These are phyloP conservation scores for Lipotes vexillifer DNA, from an alignment of 2,113 vertebrate genomes.

Conservation along the genomic window DNA sequence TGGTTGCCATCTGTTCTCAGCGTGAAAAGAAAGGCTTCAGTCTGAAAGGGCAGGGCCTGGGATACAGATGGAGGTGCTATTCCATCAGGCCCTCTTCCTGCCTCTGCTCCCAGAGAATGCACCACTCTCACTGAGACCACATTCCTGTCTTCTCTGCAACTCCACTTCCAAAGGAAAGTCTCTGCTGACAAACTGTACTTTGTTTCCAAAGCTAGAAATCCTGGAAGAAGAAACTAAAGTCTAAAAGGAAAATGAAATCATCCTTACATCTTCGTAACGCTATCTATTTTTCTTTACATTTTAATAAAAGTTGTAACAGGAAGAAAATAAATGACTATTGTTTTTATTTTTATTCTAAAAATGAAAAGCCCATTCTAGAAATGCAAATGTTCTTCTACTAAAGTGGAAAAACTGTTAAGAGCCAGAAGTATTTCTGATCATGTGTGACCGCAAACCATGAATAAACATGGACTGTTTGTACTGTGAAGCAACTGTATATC, in stretches of 20 bases:
- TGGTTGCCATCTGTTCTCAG: constrained; percentile 87
- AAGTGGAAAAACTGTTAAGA: constrained; percentile 24
- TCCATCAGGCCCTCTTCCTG: constrained; percentile 17
- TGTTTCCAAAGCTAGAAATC: constrained; percentile 74
- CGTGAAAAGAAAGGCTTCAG: constrained; percentile 28
- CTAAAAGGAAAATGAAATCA: constrained; percentile 80
- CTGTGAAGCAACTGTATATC: background rate
- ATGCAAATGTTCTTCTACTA: constrained; percentile 46
- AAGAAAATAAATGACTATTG: constrained; percentile 74
- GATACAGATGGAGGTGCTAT: background rate
- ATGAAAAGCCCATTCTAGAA: constrained; percentile 47
- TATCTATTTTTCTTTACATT: constrained; percentile 75
- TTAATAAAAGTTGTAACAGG: constrained; percentile 65
- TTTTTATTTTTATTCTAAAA: constrained; percentile 65
- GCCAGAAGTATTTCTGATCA: constrained; percentile 41
- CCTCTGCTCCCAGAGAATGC: constrained; percentile 77
- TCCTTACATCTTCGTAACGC: constrained; percentile 64
- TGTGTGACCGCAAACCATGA: background rate
- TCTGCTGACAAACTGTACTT: constrained; percentile 77
- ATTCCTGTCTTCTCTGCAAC: constrained; percentile 71
- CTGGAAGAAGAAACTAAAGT: constrained; percentile 78
- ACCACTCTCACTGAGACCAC: constrained; percentile 74
- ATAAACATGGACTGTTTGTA: constrained; percentile 22
- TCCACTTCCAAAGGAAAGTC: constrained; percentile 77
- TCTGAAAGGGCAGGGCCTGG: constrained; percentile 26